These are phyloP conservation scores for Eilema griseolum DNA, from an alignment of 2,888 invertebrate genomes.

Conservation along the genomic window DNA sequence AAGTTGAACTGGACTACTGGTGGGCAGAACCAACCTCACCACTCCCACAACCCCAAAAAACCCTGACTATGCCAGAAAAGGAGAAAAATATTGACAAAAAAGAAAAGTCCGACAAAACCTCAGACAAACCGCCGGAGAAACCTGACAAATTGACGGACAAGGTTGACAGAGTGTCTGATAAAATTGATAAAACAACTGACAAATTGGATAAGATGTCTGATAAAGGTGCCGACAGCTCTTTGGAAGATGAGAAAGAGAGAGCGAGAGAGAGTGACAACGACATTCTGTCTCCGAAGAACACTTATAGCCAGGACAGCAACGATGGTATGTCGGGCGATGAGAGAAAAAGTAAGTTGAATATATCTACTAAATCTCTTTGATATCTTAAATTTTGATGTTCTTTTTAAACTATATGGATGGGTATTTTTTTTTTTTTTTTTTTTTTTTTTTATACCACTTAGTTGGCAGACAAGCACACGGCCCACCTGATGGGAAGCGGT, in stretches of 20 bases:
- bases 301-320: slow-evolving; percentile 79
- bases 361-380: no score
- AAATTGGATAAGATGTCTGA: slow-evolving; percentile 59
- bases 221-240: slow-evolving; percentile 63
- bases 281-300: slow-evolving; percentile 77
- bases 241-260: slow-evolving; percentile 68
- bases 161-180: slow-evolving; percentile 17
- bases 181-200: slow-evolving; percentile 27
- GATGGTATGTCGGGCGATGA: slow-evolving; percentile 82
- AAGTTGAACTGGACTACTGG: slow-evolving; percentile 92
- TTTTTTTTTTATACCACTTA: no score
- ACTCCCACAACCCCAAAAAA: slow-evolving; percentile 60
- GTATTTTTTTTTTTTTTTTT: no score
- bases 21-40: slow-evolving; percentile 88
- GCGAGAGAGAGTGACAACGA: slow-evolving; percentile 71
- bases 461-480: no score
- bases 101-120: slow-evolving; percentile 31
- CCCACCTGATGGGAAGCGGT: no score
- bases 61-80: slow-evolving; percentile 17
- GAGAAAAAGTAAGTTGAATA: slow-evolving; percentile 64
- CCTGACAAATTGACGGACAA: slow-evolving; percentile 10
- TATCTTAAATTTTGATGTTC: no score
- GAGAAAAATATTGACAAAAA: background rate
- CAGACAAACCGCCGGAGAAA: slow-evolving; percentile 11
- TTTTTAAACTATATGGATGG: no score